Evolutionary conservation across 1,140 invertebrate species (phyloP).

Genomic region (Leptoteleia sp.): DNA sequence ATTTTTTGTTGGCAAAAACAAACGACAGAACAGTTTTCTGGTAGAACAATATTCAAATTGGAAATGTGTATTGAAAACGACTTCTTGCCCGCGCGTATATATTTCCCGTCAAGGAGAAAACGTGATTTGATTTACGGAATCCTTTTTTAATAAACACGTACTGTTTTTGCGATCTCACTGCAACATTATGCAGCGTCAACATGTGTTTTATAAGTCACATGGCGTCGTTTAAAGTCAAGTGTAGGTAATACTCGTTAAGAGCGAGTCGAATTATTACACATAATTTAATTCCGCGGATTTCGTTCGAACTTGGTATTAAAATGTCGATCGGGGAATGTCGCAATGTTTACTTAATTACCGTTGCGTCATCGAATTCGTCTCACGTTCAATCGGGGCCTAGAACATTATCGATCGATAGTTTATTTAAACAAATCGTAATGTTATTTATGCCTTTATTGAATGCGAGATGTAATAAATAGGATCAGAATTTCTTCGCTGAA

Average conservation of each 20-base stretch:
- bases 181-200: slow-evolving; percentile 34
- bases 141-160: slow-evolving; percentile 45
- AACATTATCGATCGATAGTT: no score
- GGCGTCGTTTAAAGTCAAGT: slow-evolving; percentile 36
- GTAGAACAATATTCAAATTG: slow-evolving; percentile 18
- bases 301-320: neutral
- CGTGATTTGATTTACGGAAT: slow-evolving; percentile 57
- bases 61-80: slow-evolving; percentile 30
- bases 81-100: slow-evolving; percentile 20
- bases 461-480: no score
- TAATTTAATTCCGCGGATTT: slow-evolving; percentile 16
- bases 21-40: neutral
- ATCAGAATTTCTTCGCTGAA: no score
- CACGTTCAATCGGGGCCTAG: no score
- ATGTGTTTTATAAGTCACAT: slow-evolving; percentile 48
- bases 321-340: neutral
- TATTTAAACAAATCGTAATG: no score
- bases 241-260: slow-evolving; percentile 33
- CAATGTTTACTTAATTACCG: slow-evolving; percentile 7
- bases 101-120: slow-evolving; percentile 58
- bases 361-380: no score
- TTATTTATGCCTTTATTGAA: no score
- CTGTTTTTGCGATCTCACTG: slow-evolving; percentile 37
- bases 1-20: no score
- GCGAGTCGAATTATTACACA: slow-evolving; percentile 9